These are phyloP conservation scores for Yponomeuta evonymella DNA, from an alignment of 2,888 invertebrate genomes.

Conservation along the genomic window DNA sequence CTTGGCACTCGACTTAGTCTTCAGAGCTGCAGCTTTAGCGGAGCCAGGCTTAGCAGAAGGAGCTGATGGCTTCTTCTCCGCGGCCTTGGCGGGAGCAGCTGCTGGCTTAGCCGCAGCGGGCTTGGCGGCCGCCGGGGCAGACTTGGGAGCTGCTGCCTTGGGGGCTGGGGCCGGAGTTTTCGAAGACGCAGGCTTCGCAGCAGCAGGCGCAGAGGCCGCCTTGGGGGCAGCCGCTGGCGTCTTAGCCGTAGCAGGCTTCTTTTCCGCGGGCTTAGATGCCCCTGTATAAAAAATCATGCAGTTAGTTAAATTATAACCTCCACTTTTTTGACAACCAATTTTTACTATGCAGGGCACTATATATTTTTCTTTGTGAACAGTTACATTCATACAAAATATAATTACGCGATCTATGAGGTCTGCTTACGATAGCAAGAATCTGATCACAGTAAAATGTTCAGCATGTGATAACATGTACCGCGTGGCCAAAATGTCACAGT, in stretches of 20 bases:
- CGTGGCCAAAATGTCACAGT: conserved; percentile 39
- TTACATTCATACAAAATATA: no score
- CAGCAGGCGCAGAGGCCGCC: conserved; percentile 44
- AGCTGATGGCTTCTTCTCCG: conserved; percentile 55
- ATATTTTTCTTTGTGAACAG: not conserved
- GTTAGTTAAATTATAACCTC: conserved; percentile 9
- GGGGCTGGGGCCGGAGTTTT: conserved; percentile 65
- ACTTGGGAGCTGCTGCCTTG: conserved; percentile 65
- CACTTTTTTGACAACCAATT: not conserved
- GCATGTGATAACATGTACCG: conserved; percentile 35
- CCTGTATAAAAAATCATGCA: not conserved
- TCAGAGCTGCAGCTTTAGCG: conserved; percentile 69
- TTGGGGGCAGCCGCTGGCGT: conserved; percentile 66
- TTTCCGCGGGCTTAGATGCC: conserved; percentile 60
- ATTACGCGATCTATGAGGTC: no score
- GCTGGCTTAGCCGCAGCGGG: conserved; percentile 56
- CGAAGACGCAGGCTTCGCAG: conserved; percentile 54
- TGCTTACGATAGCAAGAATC: not conserved
- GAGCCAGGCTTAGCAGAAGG: conserved; percentile 72
- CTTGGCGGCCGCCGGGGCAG: conserved; percentile 38
- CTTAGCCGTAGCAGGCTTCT: conserved; percentile 60
- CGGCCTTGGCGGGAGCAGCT: conserved; percentile 60
- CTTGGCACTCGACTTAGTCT: conserved; percentile 69
- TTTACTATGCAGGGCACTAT: not conserved
- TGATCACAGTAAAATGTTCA: not conserved